These are phyloP conservation scores for Spialia ferax DNA, from an alignment of 2,888 invertebrate species.

Conservation along the genomic window DNA sequence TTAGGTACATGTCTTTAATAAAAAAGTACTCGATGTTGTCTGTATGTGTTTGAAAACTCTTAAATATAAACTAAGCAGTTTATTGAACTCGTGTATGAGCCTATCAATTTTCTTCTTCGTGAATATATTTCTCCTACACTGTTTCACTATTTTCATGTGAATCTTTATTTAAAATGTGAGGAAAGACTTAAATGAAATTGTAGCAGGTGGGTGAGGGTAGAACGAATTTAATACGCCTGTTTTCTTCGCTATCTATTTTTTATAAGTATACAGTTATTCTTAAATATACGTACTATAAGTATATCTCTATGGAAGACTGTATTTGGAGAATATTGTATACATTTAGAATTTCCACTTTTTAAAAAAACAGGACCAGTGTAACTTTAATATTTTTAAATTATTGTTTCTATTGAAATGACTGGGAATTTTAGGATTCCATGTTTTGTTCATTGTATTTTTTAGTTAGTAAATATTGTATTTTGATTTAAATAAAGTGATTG, in stretches of 20 bases:
- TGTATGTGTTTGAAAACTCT: neutral
- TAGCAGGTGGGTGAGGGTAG: constrained; percentile 19
- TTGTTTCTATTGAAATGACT: neutral
- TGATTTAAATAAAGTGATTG: no score
- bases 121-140: neutral
- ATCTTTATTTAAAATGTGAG: constrained; percentile 1
- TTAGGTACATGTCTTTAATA: no score
- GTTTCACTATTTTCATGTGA: neutral
- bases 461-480: no score
- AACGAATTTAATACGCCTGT: constrained; percentile 42
- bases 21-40: neutral
- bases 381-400: neutral
- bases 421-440: neutral
- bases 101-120: neutral
- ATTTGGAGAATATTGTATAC: constrained; percentile 46
- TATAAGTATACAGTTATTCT: constrained; percentile 31
- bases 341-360: constrained; percentile 40
- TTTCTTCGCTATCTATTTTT: constrained; percentile 38
- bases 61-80: neutral
- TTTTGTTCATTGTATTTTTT: neutral
- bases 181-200: constrained; percentile 1
- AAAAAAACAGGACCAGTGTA: constrained; percentile 29
- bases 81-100: neutral
- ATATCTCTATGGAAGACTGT: constrained; percentile 50
- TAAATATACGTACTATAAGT: constrained; percentile 36